Conservation (phyloP, 2,113 vertebrate species). For the Odobenus rosmarus region DNA sequence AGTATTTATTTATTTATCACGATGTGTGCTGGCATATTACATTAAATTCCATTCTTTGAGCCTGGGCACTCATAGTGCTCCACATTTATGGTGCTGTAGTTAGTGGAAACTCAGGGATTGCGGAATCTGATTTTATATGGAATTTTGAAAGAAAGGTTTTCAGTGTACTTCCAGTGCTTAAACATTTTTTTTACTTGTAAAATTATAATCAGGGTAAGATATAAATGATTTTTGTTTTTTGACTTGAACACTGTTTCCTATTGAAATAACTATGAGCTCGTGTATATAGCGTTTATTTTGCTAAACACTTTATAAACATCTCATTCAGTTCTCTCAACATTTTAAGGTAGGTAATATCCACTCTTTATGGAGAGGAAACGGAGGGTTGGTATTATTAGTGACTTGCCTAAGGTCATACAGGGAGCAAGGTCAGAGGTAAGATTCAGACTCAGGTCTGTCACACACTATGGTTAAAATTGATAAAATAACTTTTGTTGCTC, state of each 20-base stretch:
- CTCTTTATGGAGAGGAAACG: not conserved
- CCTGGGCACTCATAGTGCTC: not conserved
- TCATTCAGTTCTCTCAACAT: not conserved
- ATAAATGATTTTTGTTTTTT: not conserved
- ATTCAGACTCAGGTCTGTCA: not conserved
- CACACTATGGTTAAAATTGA: not conserved
- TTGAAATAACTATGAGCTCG: not conserved
- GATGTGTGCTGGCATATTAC: not conserved
- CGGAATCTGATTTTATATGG: not conserved
- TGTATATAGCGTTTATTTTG: not conserved
- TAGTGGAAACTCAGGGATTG: slow-evolving; percentile 17
- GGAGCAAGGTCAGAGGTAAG: not conserved
- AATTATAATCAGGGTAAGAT: not conserved
- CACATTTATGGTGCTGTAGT: not conserved
- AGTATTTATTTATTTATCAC: not conserved
- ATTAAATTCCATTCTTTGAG: not conserved
- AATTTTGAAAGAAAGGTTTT: not conserved
- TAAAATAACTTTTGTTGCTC: not conserved
- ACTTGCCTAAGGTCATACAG: not conserved
- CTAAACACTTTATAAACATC: not conserved
- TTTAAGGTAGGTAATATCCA: not conserved
- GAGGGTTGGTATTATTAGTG: not conserved
- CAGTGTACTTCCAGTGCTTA: not conserved
- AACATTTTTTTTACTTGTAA: not conserved
- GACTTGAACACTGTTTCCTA: not conserved